These are phyloP conservation scores for Ectemnius continuus DNA, from an alignment of 2,888 invertebrate genomes.

Conservation along the genomic window DNA sequence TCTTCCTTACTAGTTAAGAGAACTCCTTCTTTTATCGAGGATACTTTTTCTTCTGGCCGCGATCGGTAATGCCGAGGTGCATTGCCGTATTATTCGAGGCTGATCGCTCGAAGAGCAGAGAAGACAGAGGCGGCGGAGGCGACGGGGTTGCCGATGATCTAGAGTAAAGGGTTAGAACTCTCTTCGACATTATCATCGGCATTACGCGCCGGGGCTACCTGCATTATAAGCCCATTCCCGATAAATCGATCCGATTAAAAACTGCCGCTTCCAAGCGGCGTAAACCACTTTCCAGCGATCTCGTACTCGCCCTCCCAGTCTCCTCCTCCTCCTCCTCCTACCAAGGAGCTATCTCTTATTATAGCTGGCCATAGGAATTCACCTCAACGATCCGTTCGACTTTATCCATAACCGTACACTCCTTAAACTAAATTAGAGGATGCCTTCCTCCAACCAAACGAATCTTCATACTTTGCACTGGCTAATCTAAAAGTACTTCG, in stretches of 20 bases:
- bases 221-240: slow-evolving; percentile 73
- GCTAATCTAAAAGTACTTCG: too few species aligned
- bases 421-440: too few species aligned
- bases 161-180: slow-evolving; percentile 46
- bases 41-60: neutral
- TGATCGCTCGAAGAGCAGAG: slow-evolving; percentile 18
- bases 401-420: too few species aligned
- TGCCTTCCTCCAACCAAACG: too few species aligned
- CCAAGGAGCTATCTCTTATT: slow-evolving; percentile 3
- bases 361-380: slow-evolving; percentile 5
- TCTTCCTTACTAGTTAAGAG: slow-evolving; percentile 4
- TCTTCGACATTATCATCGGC: slow-evolving; percentile 63
- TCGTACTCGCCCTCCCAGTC: slow-evolving; percentile 8
- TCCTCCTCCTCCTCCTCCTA: neutral
- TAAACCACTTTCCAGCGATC: slow-evolving; percentile 29
- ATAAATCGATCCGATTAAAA: slow-evolving; percentile 72
- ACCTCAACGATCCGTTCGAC: too few species aligned
- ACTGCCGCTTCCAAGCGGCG: slow-evolving; percentile 57
- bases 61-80: neutral
- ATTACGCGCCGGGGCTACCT: slow-evolving; percentile 66
- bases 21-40: too few species aligned
- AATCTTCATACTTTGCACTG: too few species aligned
- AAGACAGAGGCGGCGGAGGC: slow-evolving; percentile 12
- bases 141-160: neutral
- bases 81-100: slow-evolving; percentile 11